A percentile compares a stretch with the other conserved stretches of the same genome.
Conservation (phyloP, 2,888 invertebrate genomes). For the Aphelenchoides bicaudatus region DNA sequence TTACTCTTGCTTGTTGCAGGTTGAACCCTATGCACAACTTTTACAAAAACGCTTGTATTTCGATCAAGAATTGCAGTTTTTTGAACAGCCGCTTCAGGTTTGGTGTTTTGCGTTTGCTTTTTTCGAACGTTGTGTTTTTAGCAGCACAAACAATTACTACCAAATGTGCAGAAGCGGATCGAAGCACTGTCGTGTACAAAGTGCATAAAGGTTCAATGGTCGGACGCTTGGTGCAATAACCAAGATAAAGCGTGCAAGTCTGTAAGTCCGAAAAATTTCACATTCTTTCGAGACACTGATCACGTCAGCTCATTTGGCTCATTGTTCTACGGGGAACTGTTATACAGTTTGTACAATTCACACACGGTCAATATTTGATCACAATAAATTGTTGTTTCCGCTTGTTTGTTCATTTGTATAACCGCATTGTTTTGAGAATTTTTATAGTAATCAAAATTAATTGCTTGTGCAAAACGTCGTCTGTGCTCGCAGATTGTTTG, state of each 20-base stretch:
- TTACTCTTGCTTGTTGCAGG: neutral
- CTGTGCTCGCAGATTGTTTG: no score
- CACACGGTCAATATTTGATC: neutral
- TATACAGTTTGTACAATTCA: neutral
- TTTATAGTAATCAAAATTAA: no score
- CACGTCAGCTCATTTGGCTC: constrained; percentile 13
- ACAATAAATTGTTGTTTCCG: neutral
- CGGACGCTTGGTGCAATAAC: constrained; percentile 7
- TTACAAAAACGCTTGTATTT: constrained; percentile 11
- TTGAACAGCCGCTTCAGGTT: neutral
- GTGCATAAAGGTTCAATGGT: constrained; percentile 12
- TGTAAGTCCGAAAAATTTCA: neutral
- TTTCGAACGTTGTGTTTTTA: no score
- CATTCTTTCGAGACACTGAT: constrained; percentile 1
- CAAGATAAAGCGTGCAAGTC: neutral
- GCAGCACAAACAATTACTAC: neutral
- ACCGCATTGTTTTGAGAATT: no score
- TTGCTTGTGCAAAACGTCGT: no score
- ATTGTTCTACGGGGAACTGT: neutral
- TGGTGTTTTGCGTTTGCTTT: neutral
- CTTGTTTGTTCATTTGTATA: no score
- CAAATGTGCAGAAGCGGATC: neutral
- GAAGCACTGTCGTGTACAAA: neutral
- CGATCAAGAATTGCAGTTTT: neutral
- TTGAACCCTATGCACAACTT: constrained; percentile 9